A percentile compares a stretch with the other conserved stretches of the same genome.
Conservation (phyloP, 2,888 invertebrate species). For the Drosophila pseudotakahashii region DNA sequence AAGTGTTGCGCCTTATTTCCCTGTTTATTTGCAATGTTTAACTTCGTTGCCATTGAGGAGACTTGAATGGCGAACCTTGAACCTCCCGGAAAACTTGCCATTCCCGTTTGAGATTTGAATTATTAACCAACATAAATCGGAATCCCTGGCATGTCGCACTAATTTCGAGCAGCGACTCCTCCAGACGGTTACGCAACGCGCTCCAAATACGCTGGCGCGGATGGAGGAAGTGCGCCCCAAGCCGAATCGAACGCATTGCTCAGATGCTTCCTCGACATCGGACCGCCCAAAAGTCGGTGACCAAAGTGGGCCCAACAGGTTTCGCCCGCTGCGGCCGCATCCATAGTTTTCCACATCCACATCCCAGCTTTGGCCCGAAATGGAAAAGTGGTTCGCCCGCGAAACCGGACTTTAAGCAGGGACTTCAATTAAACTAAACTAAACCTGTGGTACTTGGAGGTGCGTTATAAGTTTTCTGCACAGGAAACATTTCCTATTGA, state of each 20-base stretch:
- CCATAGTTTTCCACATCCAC: slow-evolving; percentile 8
- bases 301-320: slow-evolving; percentile 31
- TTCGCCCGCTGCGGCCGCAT: slow-evolving; percentile 10
- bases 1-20: too few relatives aligned
- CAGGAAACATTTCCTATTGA: too few relatives aligned
- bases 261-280: slow-evolving; percentile 14
- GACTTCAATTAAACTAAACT: slow-evolving; percentile 20
- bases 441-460: slow-evolving; percentile 17
- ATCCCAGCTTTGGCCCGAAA: slow-evolving; percentile 21
- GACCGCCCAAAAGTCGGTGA: slow-evolving; percentile 29
- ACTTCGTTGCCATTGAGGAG: background rate
- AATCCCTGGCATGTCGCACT: slow-evolving; percentile 12
- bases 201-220: slow-evolving; percentile 5
- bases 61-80: background rate
- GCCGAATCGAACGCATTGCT: slow-evolving; percentile 3
- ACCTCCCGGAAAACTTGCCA: background rate
- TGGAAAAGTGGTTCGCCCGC: slow-evolving; percentile 33
- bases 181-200: slow-evolving; percentile 14
- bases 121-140: slow-evolving; percentile 25
- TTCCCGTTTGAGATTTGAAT: slow-evolving; percentile 3
- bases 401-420: slow-evolving; percentile 40
- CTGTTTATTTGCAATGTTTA: too few relatives aligned
- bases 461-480: slow-evolving; percentile 1
- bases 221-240: slow-evolving; percentile 21
- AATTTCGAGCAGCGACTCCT: background rate